Evolutionary conservation across 2,888 invertebrate genomes (phyloP).

Genomic region (Drosophila helvetica): DNA sequence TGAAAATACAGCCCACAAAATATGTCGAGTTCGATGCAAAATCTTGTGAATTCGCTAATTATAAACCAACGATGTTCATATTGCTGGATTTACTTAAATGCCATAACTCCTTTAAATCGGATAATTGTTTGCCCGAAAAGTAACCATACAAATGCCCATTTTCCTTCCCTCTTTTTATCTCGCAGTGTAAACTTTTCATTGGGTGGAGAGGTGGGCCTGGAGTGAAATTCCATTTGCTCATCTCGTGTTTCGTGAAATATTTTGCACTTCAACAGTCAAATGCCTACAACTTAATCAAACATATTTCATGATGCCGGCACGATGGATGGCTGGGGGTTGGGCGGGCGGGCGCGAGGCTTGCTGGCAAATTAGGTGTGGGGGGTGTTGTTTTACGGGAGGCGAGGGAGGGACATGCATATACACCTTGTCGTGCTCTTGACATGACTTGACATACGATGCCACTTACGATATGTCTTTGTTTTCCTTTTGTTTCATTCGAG

Average conservation of each 20-base stretch:
- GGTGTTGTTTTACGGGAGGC: not conserved
- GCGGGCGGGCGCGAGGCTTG: constrained; percentile 36
- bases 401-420: constrained; percentile 5
- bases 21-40: too few species aligned
- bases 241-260: constrained; percentile 34
- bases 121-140: not conserved
- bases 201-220: constrained; percentile 8
- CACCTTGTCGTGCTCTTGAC: constrained; percentile 70
- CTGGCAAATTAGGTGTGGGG: constrained; percentile 69
- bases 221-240: constrained; percentile 15
- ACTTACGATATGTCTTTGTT: constrained; percentile 79
- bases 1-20: too few species aligned
- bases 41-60: too few species aligned
- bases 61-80: too few species aligned
- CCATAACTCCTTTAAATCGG: not conserved
- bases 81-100: not conserved
- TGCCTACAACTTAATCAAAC: constrained; percentile 70
- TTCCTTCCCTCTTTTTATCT: constrained; percentile 5
- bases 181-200: not conserved
- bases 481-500: constrained; percentile 45
- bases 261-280: constrained; percentile 49
- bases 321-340: not conserved
- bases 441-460: constrained; percentile 76
- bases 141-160: not conserved
- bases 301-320: constrained; percentile 44